Percentiles rank a stretch among this genome's conserved stretches.
Evolutionary conservation across 2,888 invertebrate species (phyloP).

Genomic region (Heliothis peltigera): DNA sequence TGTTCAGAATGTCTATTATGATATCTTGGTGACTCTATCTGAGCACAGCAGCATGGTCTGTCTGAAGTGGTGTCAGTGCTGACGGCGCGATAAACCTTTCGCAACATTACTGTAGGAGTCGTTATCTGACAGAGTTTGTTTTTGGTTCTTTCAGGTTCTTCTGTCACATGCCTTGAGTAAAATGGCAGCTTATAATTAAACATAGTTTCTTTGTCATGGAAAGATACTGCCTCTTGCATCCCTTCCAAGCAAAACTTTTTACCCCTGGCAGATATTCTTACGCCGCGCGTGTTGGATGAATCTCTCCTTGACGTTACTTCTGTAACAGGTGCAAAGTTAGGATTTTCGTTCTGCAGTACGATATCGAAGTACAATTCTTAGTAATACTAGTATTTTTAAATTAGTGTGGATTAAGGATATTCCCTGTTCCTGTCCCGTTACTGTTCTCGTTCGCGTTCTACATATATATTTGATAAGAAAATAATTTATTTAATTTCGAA

Average conservation of each 20-base stretch:
- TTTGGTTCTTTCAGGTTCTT: constrained; percentile 4
- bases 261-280: constrained; percentile 31
- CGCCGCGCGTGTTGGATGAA: constrained; percentile 7
- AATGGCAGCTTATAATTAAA: neutral
- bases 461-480: no score
- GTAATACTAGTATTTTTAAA: no score
- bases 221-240: constrained; percentile 8
- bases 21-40: neutral
- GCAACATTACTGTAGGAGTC: constrained; percentile 5
- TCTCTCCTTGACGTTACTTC: neutral
- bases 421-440: no score
- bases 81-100: constrained; percentile 32
- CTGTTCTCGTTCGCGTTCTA: no score
- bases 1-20: neutral
- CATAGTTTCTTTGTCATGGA: constrained; percentile 7
- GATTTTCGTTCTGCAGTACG: no score
- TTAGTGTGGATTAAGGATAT: no score
- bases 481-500: no score
- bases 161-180: neutral
- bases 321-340: neutral
- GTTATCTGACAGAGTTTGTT: constrained; percentile 45
- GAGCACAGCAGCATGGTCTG: constrained; percentile 67
- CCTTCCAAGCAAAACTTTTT: constrained; percentile 40
- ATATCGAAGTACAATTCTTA: neutral
- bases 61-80: constrained; percentile 73